Percentiles rank a stretch among this genome's conserved stretches.
phyloP scores from a whole-genome alignment of 2,888 invertebrate genomes.

The Brachycybe producta region DNA sequence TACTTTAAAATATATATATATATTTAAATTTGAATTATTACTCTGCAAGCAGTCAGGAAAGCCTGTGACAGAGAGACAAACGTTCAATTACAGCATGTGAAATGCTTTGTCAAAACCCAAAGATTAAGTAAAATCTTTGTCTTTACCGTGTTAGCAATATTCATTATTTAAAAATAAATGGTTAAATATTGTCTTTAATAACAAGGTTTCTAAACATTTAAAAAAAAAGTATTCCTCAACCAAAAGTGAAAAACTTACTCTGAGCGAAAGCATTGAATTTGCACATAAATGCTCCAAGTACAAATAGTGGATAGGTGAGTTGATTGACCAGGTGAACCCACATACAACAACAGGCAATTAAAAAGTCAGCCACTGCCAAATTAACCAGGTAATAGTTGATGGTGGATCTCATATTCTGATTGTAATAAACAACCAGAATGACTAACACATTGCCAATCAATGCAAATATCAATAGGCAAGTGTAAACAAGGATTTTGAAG shows the following conservation, averaged over 20 bases:
- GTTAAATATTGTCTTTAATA: too few species aligned
- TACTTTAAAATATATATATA: too few species aligned
- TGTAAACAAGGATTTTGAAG: conserved; percentile 9
- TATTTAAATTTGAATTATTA: too few species aligned
- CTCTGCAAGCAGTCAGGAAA: too few species aligned
- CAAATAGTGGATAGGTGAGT: conserved; percentile 26
- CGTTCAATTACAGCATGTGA: too few species aligned
- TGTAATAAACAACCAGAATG: conserved; percentile 27
- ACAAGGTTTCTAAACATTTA: too few species aligned
- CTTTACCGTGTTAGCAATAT: too few species aligned
- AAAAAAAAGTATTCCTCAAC: too few species aligned
- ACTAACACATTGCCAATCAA: conserved; percentile 27
- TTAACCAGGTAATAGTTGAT: conserved; percentile 30
- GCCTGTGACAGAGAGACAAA: too few species aligned
- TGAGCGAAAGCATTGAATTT: conserved; percentile 29
- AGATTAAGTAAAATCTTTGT: too few species aligned
- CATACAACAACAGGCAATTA: conserved; percentile 29
- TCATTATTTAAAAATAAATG: too few species aligned
- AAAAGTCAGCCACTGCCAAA: conserved; percentile 28
- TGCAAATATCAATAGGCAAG: conserved; percentile 23
- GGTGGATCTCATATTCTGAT: conserved; percentile 27
- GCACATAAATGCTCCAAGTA: conserved; percentile 28
- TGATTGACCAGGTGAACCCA: conserved; percentile 29
- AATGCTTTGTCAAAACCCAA: too few species aligned
- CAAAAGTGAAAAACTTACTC: conserved; percentile 25